Percentiles rank a stretch among this genome's conserved stretches.
Conservation (phyloP, 2,797 vertebrate genomes). For the Eospalax fontanierii region DNA sequence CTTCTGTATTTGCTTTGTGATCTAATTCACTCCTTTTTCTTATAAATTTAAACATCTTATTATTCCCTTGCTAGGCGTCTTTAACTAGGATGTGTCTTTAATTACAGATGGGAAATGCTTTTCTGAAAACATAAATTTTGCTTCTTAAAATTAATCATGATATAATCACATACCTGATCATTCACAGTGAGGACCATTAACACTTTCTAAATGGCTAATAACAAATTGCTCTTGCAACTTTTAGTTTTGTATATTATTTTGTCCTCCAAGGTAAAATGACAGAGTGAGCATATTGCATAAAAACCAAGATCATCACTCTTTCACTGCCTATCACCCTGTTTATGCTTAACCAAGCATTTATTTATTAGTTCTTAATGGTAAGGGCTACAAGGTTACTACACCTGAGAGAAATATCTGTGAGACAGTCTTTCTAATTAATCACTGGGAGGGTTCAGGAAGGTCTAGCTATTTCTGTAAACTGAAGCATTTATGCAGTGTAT, state of each 20-base stretch:
- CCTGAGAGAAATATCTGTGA: constrained; percentile 90
- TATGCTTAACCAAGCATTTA: constrained; percentile 90
- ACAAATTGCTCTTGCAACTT: constrained; percentile 79
- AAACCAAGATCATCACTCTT: constrained; percentile 86
- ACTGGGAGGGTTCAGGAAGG: constrained; percentile 87
- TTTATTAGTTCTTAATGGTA: constrained; percentile 90
- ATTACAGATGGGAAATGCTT: constrained; percentile 55
- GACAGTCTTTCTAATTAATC: constrained; percentile 89
- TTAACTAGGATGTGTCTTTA: constrained; percentile 34
- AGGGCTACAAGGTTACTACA: constrained; percentile 89
- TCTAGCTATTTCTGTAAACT: constrained; percentile 86
- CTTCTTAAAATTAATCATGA: constrained; percentile 62
- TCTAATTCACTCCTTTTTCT: constrained; percentile 57
- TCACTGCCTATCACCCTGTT: constrained; percentile 87
- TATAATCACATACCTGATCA: constrained; percentile 48
- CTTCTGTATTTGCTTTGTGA: constrained; percentile 21
- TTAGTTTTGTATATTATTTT: constrained; percentile 86
- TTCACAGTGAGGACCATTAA: constrained; percentile 48
- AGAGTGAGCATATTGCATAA: constrained; percentile 84
- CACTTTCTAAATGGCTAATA: constrained; percentile 81
- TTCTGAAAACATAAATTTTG: constrained; percentile 66
- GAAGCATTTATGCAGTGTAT: constrained; percentile 85
- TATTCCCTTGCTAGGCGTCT: background rate
- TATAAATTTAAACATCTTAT: constrained; percentile 63
- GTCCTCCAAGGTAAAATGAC: constrained; percentile 85